These are phyloP conservation scores for Dicerorhinus sumatrensis DNA, from an alignment of 2,113 vertebrate species.

Conservation along the genomic window DNA sequence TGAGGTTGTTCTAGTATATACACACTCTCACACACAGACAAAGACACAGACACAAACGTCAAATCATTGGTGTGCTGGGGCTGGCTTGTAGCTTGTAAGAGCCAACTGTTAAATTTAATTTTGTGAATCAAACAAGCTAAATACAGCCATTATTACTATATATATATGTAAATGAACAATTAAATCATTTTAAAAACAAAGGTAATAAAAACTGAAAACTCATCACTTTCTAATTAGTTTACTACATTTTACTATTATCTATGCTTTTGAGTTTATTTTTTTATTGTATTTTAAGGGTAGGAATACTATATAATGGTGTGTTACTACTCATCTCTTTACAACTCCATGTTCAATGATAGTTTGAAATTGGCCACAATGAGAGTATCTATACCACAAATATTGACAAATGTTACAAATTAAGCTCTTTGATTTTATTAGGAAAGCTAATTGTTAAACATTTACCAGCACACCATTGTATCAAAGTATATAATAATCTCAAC, in stretches of 20 bases:
- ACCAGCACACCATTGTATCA: background rate
- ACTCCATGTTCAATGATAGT: rapidly evolving
- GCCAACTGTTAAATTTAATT: background rate
- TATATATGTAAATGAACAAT: background rate
- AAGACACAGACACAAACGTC: background rate
- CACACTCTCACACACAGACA: background rate
- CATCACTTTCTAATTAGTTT: background rate
- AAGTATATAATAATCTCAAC: background rate
- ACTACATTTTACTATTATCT: background rate
- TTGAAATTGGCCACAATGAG: background rate
- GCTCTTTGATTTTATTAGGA: background rate
- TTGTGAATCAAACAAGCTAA: background rate
- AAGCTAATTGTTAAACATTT: background rate
- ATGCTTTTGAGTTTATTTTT: background rate
- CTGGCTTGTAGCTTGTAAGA: background rate
- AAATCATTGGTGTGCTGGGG: background rate
- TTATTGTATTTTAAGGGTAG: background rate
- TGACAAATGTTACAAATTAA: background rate
- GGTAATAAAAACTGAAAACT: background rate
- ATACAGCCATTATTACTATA: background rate
- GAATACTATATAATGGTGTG: background rate
- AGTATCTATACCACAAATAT: background rate
- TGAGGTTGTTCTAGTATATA: background rate
- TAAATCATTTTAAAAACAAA: background rate
- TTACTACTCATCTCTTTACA: background rate